Evolutionary conservation across 2,888 invertebrate species (phyloP).

Genomic region (Catocala nupta): DNA sequence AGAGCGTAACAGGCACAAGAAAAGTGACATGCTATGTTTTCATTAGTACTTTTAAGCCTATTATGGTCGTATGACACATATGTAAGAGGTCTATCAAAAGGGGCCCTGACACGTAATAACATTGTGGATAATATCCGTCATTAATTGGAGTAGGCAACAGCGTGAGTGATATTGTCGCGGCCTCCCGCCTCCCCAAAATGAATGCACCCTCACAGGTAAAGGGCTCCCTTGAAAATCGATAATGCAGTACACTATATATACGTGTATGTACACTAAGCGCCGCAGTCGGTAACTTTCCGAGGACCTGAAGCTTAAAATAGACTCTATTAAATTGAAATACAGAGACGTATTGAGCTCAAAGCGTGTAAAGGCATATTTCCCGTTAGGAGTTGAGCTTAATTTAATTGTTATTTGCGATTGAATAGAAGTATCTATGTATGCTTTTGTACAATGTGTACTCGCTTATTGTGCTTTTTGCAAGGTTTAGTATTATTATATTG

Average conservation of each 20-base stretch:
- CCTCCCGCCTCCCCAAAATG: not conserved
- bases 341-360: too few relatives aligned
- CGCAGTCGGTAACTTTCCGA: not conserved
- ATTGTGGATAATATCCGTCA: not conserved
- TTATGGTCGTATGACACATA: too few relatives aligned
- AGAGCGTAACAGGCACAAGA: too few relatives aligned
- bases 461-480: too few relatives aligned
- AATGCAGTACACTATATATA: slow-evolving; percentile 14
- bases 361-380: not conserved
- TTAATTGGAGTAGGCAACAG: slow-evolving; percentile 5
- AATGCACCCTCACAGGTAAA: slow-evolving; percentile 18
- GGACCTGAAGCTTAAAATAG: slow-evolving; percentile 24
- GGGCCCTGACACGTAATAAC: too few relatives aligned
- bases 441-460: too few relatives aligned
- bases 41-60: too few relatives aligned
- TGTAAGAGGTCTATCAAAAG: too few relatives aligned
- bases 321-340: slow-evolving; percentile 6
- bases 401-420: not conserved
- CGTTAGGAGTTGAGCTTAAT: too few relatives aligned
- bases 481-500: too few relatives aligned
- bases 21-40: too few relatives aligned
- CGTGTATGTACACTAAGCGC: not conserved
- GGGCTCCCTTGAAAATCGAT: slow-evolving; percentile 29
- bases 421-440: too few relatives aligned
- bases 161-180: not conserved